Base-by-base conservation (phyloP, 2,113 vertebrate genomes). In the Xenopus laevis region DNA sequence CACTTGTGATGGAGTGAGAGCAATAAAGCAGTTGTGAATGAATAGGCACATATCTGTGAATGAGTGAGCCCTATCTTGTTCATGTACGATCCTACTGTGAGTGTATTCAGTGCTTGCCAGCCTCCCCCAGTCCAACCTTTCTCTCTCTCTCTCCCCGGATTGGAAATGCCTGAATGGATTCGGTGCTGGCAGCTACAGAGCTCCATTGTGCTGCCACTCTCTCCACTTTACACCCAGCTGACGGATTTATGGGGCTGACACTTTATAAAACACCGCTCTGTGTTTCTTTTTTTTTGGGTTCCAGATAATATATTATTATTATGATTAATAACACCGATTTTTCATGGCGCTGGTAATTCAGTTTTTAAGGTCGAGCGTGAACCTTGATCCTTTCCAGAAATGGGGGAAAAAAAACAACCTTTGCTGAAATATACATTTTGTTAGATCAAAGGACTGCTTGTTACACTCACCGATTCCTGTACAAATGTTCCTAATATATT, bases 1-100 rank as follows among this genome's bases (percentile, higher is more conserved):
- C 69, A 63, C 72, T 65, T 82, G 79, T 82, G 74, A 81, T 65
- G 80, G 84, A 81, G 68, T 71, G 66, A 27, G 65, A 72, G 13
- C 78, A 0, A 0, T 82, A 82, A 85, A 81, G 11, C 67, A 74
- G 60, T 79, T 77, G 71, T 59, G 65, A 72, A 79, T 60, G 66
- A 77, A 82, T 58, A 64, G 79, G 57, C 80, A 75, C 70, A 20
- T 80, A 79, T 65, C 68, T 74, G 63, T 75, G 10, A 79, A 21
- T 78, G 70, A 75, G 16, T 72, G 80, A 74, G 71, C 65, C 55
- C 66, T 70, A 70, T 70, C 67, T 77, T 21, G 7, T 27, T 61
- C 60, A 50, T 15, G 57, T 40, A 50, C 1, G 52, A 64, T 80
- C 72, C 79, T 78, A 74, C 65, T 80, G 76, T 72, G n/a, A n/a